Evolutionary conservation across 53 echinoderm and acorn worm genomes (phyloP), one percentile per base, ranked within the genome.

Genomic region (Holothuria scabra): DNA sequence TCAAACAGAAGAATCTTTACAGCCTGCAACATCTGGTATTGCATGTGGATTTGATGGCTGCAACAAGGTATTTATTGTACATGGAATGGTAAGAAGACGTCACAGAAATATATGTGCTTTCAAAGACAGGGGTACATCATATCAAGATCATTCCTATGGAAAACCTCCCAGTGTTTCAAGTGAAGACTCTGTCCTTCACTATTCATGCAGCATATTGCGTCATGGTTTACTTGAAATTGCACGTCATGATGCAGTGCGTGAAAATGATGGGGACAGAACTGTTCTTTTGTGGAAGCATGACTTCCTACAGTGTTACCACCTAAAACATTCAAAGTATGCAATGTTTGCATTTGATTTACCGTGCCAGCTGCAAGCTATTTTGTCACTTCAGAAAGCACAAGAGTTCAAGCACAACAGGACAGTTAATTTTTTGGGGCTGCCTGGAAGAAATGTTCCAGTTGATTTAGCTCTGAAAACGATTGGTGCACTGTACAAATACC

Each of bases 81-180:
- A 63, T 63, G 63, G 63, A 28, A 25, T 63, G 63, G 63, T 29
- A 6, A 63, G 63, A 29, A 63, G 29, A 63, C 25, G 63, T 28
- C 63, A 63, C 63, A 63, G 63, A 63, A 25, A 63, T 28, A 63
- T 25, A 63, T 63, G 63, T 10, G 26, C 63, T 29, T 63, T 63
- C 63, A 63, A 63, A 29, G 48, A 48, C 48, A 3, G 48, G 48
- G 12, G 12, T 48, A 63, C 63, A 63, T 29, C 29, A 25, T 29
- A 2, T 8, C 63, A 25, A 6, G 63, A 63, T 29, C 63, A 63
- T 63, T 9, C 26, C 29, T 63, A 63, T 63, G 63, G 26, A 63
- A 19, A 29, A 25, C 3, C 29, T 28, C 63, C 25, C 21, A 20
- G 22, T 8, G 1, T 48, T 48, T 48, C 48, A 48, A 48, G 48